Percentiles rank a stretch among this genome's conserved stretches.
phyloP scores from a whole-genome alignment of 2,797 vertebrate genomes.

The Sebastes matsubarae region DNA sequence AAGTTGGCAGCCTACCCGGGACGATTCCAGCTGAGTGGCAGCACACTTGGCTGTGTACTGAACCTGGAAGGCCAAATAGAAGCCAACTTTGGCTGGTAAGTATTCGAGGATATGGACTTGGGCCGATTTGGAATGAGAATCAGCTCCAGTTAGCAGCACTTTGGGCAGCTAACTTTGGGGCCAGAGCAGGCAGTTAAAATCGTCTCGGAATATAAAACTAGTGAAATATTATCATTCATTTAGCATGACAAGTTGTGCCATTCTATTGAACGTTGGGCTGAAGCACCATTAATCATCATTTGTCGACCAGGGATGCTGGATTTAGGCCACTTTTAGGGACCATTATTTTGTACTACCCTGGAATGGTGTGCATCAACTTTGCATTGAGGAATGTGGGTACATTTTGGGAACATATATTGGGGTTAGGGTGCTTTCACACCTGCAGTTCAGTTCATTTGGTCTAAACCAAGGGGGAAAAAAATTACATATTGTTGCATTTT shows the following conservation, averaged over 20 bases:
- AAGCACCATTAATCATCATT: neutral
- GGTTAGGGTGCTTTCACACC: neutral
- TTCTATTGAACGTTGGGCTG: neutral
- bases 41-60: constrained; percentile 20
- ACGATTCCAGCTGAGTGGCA: constrained; percentile 19
- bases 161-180: neutral
- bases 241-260: neutral
- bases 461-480: too few relatives aligned
- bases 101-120: neutral
- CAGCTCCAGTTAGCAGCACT: constrained; percentile 9
- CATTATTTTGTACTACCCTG: neutral
- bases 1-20: neutral
- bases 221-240: neutral
- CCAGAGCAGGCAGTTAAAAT: neutral
- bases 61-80: constrained; percentile 16
- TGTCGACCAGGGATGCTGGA: neutral
- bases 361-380: neutral
- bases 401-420: neutral
- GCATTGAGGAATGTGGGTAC: neutral
- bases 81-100: constrained; percentile 21
- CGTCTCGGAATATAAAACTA: neutral
- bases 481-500: too few relatives aligned
- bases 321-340: neutral
- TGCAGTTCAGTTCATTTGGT: too few relatives aligned
- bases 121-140: constrained; percentile 16